phyloP scores from a whole-genome alignment of 2,113 vertebrate genomes.

The Nothoprocta pentlandii region DNA sequence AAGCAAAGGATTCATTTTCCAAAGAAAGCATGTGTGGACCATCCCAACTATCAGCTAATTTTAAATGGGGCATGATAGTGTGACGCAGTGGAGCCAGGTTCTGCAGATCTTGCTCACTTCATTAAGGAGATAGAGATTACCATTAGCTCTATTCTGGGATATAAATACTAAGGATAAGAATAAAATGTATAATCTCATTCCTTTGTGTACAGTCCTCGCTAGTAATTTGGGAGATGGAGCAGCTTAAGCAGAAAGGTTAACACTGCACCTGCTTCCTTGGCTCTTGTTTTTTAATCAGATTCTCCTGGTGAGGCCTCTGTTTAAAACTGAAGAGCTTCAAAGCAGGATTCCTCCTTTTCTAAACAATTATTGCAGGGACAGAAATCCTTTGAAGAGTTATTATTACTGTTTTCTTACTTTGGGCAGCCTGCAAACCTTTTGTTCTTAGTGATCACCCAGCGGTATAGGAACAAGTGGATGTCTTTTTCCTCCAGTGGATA shows the following conservation, averaged over 20 bases:
- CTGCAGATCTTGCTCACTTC: not conserved
- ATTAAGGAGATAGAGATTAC: conserved; percentile 5
- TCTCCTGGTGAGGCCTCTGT: not conserved
- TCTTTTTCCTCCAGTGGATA: not conserved
- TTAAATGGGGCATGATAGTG: not conserved
- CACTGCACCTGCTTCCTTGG: not conserved
- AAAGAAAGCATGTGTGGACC: not conserved
- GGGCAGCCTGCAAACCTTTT: not conserved
- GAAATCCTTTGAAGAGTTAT: not conserved
- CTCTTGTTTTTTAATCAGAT: conserved; percentile 28
- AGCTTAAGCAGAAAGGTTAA: conserved; percentile 10
- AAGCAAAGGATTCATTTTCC: not conserved
- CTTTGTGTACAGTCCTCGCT: conserved; percentile 1
- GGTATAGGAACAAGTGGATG: not conserved
- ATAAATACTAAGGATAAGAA: conserved; percentile 10
- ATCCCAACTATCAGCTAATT: not conserved
- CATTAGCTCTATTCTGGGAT: conserved; percentile 16
- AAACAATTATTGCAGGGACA: not conserved
- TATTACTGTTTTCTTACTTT: not conserved
- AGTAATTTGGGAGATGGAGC: conserved; percentile 19
- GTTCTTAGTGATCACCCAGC: not conserved
- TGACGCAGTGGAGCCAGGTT: not conserved
- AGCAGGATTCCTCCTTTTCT: not conserved
- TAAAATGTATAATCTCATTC: conserved; percentile 40
- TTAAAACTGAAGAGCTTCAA: not conserved